A percentile compares a stretch with the other conserved stretches of the same genome.
Evolutionary conservation across 1,140 invertebrate genomes (phyloP).

Genomic region (Drosophila sturtevanti): DNA sequence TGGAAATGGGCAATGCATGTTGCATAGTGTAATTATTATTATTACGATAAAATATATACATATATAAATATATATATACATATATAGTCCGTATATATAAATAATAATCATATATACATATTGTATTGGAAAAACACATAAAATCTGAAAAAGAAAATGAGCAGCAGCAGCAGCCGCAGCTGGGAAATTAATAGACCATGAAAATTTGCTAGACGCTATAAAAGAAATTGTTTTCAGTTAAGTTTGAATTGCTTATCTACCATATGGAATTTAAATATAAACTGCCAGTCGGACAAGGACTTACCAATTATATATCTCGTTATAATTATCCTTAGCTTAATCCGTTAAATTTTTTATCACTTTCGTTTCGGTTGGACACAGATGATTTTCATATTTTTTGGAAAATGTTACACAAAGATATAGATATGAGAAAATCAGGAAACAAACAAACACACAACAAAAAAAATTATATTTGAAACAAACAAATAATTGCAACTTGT

Average conservation of each 20-base stretch:
- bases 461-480: background rate
- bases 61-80: background rate
- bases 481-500: slow-evolving; percentile 4
- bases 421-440: slow-evolving; percentile 34
- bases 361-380: background rate
- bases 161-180: slow-evolving; percentile 53
- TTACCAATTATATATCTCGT: background rate
- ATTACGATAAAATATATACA: background rate
- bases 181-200: slow-evolving; percentile 72
- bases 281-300: background rate
- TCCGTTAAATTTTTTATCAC: background rate
- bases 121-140: slow-evolving; percentile 25
- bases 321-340: background rate
- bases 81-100: slow-evolving; percentile 1
- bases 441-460: slow-evolving; percentile 38
- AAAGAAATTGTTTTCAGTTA: slow-evolving; percentile 38
- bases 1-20: background rate
- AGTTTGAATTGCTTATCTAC: slow-evolving; percentile 11
- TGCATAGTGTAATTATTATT: background rate
- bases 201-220: slow-evolving; percentile 56
- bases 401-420: too few species aligned
- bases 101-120: background rate
- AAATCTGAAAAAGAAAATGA: slow-evolving; percentile 23
- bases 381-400: background rate
- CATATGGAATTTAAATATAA: background rate